phyloP scores from a whole-genome alignment of 2,888 invertebrate genomes.

The Laspeyria flexula region DNA sequence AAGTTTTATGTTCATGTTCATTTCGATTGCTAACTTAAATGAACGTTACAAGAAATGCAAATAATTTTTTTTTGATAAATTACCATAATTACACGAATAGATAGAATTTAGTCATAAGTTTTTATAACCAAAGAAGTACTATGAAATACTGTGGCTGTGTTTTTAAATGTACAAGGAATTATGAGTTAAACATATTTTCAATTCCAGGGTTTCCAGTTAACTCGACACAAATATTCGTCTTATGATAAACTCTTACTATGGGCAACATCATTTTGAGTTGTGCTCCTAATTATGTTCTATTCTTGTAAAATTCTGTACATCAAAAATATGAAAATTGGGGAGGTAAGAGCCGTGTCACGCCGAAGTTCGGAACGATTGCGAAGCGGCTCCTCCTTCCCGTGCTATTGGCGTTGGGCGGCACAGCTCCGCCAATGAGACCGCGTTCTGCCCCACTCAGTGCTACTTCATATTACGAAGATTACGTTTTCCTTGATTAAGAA shows the following conservation, averaged over 20 bases:
- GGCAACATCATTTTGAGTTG: not conserved
- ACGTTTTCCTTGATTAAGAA: constrained; percentile 67
- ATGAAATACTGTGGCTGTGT: no score
- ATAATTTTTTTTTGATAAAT: no score
- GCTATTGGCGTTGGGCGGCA: constrained; percentile 75
- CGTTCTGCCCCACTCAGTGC: constrained; percentile 73
- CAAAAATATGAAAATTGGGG: constrained; percentile 58
- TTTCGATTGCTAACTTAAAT: no score
- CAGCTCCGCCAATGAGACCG: constrained; percentile 73
- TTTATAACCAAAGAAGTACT: no score
- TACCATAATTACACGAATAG: no score
- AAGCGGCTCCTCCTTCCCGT: constrained; percentile 75
- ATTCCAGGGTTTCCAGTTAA: no score
- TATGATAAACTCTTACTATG: not conserved
- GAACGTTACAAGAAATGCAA: no score
- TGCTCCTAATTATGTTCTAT: constrained; percentile 33
- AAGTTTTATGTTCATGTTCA: no score
- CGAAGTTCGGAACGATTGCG: constrained; percentile 70
- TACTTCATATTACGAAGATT: constrained; percentile 63
- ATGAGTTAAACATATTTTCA: no score
- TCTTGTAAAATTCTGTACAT: constrained; percentile 35
- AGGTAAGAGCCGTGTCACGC: constrained; percentile 66
- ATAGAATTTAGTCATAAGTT: no score
- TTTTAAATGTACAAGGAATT: no score
- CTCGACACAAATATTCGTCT: no score